Base-by-base conservation (phyloP, 2,888 invertebrate genomes). In the Cosmia pyralina region DNA sequence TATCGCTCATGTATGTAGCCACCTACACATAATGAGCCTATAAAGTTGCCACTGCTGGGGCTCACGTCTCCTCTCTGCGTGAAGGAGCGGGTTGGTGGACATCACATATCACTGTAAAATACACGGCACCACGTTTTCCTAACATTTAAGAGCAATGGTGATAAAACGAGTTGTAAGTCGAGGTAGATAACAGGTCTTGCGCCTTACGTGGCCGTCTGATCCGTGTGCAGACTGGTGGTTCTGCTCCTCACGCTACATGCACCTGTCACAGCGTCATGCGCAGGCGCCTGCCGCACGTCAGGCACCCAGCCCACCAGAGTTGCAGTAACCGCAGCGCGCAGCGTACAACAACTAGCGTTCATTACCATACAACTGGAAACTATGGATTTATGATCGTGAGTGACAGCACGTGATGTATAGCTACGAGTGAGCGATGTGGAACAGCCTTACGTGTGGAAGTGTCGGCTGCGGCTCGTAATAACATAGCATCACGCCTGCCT, bases 351-450 rank as follows among this genome's bases (percentile, higher is more conserved):
- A 50, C 50, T 7, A 3, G 19, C 28, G 5, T 41, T 77, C 19
- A 65, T 75, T 76, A 77, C 44, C 77, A 76, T 65, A 81, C 67
- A 52, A 76, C 77, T 82, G 38, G 17, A 41, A 46, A 60, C 48
- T 17, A 38, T 4, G n/a, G 28, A 60, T 46, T 72, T 75, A 75
- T 72, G 22, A 79, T 11, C 48, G 19, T n/a, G 11, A 46, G 46
- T 46, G 53, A 48, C 57, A 72, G 19, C 52, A 7, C n/a, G n/a
- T 34, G 60, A 38, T 55, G 34, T 46, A 62, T n/a, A 7, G 63
- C 13, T 17, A 7, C 2, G 5, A 53, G n/a, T 17, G 19, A 34
- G 38, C 34, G 19, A 41, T 59, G 8, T 41, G 58, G 8, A 28
- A 4, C 19, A 59, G 19, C 19, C 34, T 7, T 58, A 52, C 17